Percentiles rank a stretch among this genome's conserved stretches.
Evolutionary conservation across 1,140 invertebrate genomes (phyloP).

Genomic region (Pinna nobilis): DNA sequence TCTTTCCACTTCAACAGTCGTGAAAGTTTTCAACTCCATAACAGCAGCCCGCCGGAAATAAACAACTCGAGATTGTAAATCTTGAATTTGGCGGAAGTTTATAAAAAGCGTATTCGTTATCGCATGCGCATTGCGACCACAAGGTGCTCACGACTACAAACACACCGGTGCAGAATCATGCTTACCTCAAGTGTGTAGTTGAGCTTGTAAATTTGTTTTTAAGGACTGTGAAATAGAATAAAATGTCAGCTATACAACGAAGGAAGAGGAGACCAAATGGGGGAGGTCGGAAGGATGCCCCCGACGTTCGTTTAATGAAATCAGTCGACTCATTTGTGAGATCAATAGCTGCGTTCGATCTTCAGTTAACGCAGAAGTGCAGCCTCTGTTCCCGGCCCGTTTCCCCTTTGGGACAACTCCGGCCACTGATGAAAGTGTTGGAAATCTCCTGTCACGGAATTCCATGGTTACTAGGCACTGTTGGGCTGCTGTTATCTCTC

Average conservation of each 20-base stretch:
- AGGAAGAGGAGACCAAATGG: slow-evolving; percentile 40
- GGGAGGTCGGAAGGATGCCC: slow-evolving; percentile 28
- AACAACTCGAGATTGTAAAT: too few relatives aligned
- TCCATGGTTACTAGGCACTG: slow-evolving; percentile 85
- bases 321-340: slow-evolving; percentile 39
- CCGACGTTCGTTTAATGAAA: slow-evolving; percentile 39
- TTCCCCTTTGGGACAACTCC: slow-evolving; percentile 52
- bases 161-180: neutral
- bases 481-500: slow-evolving; percentile 85
- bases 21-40: too few relatives aligned
- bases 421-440: slow-evolving; percentile 73
- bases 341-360: slow-evolving; percentile 21
- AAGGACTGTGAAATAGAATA: neutral
- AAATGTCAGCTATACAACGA: slow-evolving; percentile 41
- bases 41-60: too few relatives aligned
- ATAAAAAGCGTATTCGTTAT: neutral
- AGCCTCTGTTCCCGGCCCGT: slow-evolving; percentile 65
- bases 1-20: too few relatives aligned
- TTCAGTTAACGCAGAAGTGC: slow-evolving; percentile 37
- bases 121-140: neutral
- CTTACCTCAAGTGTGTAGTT: neutral
- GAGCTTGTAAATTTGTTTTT: neutral
- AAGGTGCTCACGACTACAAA: neutral
- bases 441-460: slow-evolving; percentile 93
- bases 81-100: too few relatives aligned